Conservation (phyloP, 2,888 invertebrate genomes). For the Onchidella celtica region DNA sequence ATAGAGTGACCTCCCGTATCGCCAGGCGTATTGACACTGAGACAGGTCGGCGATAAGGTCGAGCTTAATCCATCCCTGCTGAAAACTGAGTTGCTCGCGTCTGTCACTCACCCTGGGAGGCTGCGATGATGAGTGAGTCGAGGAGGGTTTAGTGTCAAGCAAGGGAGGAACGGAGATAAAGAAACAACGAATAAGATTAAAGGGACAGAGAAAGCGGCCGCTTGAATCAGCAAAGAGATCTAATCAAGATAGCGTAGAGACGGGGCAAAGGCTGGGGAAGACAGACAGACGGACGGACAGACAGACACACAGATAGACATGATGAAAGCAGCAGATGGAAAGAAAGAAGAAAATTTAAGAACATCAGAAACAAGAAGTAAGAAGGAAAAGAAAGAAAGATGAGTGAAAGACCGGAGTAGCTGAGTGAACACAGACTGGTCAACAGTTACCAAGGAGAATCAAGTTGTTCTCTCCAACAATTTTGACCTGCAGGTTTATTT, state of each 20-base stretch:
- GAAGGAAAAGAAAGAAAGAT: no score
- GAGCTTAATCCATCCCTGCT: slow-evolving; percentile 27
- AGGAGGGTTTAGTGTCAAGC: neutral
- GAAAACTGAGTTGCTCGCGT: slow-evolving; percentile 13
- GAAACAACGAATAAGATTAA: neutral
- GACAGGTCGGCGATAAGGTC: slow-evolving; percentile 8
- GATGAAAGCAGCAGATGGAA: no score
- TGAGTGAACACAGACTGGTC: no score
- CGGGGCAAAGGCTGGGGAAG: neutral
- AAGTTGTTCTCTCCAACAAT: no score
- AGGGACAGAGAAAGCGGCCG: neutral
- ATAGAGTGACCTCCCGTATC: slow-evolving; percentile 17
- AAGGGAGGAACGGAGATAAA: neutral
- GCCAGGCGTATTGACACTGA: slow-evolving; percentile 17
- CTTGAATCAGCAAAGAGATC: no score
- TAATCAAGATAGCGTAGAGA: neutral
- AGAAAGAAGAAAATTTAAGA: neutral
- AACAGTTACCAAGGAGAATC: no score
- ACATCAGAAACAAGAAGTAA: neutral
- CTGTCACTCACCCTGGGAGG: slow-evolving; percentile 7
- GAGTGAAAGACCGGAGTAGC: no score
- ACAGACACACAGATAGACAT: no score
- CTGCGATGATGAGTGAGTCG: neutral
- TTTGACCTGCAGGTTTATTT: no score
- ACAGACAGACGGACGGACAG: neutral